phyloP scores from a whole-genome alignment of 2,888 invertebrate genomes.

The Phortica magna region DNA sequence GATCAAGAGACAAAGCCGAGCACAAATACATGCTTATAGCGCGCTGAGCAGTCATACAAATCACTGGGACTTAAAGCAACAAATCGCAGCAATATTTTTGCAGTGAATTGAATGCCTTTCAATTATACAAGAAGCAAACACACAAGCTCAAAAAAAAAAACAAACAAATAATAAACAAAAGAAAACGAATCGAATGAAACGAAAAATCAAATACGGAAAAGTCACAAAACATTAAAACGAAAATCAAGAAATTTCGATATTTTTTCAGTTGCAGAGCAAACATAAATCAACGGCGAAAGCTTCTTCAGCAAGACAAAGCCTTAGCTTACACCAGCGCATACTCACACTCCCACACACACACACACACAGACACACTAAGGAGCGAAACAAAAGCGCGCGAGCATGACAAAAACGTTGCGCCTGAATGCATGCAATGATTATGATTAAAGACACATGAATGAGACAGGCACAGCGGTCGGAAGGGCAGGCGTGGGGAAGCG shows the following conservation, averaged over 20 bases:
- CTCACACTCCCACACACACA: not conserved
- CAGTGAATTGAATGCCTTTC: not conserved
- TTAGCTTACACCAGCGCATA: not conserved
- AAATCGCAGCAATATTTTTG: not conserved
- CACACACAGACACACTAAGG: not conserved
- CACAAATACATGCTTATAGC: not conserved
- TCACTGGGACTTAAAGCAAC: not conserved
- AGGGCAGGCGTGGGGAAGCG: not conserved
- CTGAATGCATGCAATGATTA: constrained; percentile 33
- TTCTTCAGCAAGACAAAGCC: not conserved
- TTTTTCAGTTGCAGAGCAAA: not conserved
- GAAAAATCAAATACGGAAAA: not conserved
- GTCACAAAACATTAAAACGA: not conserved
- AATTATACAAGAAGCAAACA: not conserved
- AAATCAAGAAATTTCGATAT: not conserved
- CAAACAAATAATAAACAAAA: not conserved
- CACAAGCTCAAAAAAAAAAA: too few relatives aligned
- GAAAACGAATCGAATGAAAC: not conserved
- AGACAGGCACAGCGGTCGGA: not conserved
- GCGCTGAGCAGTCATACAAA: not conserved
- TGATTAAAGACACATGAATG: constrained; percentile 15
- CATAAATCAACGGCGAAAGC: not conserved
- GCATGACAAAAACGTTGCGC: not conserved
- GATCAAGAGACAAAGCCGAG: constrained; percentile 8
- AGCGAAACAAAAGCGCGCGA: constrained; percentile 14